Conservation (phyloP, 2,113 vertebrate species). For the Coturnix japonica region DNA sequence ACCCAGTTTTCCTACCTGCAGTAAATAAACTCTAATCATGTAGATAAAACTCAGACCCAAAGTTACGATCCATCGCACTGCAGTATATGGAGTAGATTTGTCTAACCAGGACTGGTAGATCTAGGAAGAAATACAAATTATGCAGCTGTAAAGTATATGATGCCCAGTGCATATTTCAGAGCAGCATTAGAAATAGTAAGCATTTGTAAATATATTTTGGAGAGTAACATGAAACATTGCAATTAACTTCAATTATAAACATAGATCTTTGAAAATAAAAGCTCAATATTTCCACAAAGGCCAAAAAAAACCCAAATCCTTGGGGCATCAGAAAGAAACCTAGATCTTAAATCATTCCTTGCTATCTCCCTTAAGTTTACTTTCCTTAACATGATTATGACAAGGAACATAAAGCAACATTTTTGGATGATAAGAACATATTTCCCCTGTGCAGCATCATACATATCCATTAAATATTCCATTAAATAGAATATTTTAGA, state of each 20-base stretch:
- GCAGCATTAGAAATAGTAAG: background rate
- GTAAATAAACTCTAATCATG: constrained; percentile 98
- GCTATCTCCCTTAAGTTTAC: background rate
- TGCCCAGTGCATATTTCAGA: background rate
- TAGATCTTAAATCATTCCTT: background rate
- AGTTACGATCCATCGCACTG: constrained; percentile 90
- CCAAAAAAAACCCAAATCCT: background rate
- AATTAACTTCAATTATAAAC: background rate
- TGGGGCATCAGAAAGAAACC: background rate
- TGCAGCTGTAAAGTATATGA: background rate
- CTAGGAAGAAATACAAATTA: constrained; percentile 64
- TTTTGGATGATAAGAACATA: background rate
- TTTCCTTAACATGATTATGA: background rate
- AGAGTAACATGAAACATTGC: background rate
- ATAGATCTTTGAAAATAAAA: background rate
- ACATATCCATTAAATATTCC: background rate
- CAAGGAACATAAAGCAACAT: background rate
- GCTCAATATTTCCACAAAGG: background rate
- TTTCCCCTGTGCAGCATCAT: background rate
- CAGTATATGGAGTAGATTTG: constrained; percentile 94
- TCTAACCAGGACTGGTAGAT: constrained; percentile 98
- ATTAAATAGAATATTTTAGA: background rate
- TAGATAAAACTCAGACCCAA: constrained; percentile 91
- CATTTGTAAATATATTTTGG: background rate
- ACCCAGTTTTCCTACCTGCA: constrained; percentile 83